Evolutionary conservation across 2,888 invertebrate species (phyloP).

Genomic region (Hypomecis punctinalis): DNA sequence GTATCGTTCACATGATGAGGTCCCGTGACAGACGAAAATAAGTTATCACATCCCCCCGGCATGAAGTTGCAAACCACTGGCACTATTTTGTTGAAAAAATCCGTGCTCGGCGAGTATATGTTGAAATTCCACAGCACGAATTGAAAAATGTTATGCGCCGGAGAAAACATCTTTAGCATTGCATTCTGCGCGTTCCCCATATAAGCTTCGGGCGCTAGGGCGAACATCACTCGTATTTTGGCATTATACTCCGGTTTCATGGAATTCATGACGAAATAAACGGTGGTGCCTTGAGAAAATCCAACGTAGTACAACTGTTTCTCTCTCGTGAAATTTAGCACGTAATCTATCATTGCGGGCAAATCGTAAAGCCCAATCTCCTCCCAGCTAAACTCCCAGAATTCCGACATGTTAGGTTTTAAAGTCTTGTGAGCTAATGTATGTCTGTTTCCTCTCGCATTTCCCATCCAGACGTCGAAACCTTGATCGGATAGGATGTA

Average conservation of each 20-base stretch:
- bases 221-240: constrained; percentile 83
- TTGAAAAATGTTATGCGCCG: constrained; percentile 51
- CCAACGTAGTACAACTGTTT: constrained; percentile 87
- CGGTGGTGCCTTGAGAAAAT: constrained; percentile 88
- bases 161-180: constrained; percentile 61
- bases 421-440: constrained; percentile 55
- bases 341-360: constrained; percentile 89
- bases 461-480: constrained; percentile 93
- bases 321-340: constrained; percentile 76
- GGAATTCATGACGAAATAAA: constrained; percentile 83
- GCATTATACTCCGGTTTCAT: constrained; percentile 82
- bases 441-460: constrained; percentile 90
- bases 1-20: constrained; percentile 66
- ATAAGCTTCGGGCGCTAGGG: constrained; percentile 79
- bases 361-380: constrained; percentile 90
- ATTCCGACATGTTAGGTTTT: constrained; percentile 47
- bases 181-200: constrained; percentile 33
- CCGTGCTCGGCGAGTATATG: constrained; percentile 53
- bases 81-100: constrained; percentile 56
- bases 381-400: constrained; percentile 87
- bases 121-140: constrained; percentile 53
- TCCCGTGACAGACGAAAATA: constrained; percentile 59
- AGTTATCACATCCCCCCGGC: constrained; percentile 55
- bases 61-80: constrained; percentile 55
- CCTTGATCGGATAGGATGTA: constrained; percentile 87